These are phyloP conservation scores for Rhinoderma darwinii DNA, from an alignment of 2,113 vertebrate genomes.

Conservation along the genomic window DNA sequence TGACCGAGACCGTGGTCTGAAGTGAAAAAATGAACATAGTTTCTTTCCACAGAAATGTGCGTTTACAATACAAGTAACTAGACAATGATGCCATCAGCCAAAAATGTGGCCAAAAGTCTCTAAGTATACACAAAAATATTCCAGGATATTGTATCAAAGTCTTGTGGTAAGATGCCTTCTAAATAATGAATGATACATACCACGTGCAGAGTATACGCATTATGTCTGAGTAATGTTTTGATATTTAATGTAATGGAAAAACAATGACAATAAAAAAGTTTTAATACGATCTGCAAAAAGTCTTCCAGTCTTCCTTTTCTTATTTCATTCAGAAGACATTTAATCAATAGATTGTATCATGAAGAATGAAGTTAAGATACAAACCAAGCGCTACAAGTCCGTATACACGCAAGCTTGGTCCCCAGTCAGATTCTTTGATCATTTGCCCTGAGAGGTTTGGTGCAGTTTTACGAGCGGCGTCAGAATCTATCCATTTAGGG, in stretches of 20 bases:
- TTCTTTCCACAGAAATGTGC: slow-evolving; percentile 16
- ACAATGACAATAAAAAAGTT: too few relatives aligned
- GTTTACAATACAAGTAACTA: not conserved
- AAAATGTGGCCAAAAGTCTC: slow-evolving; percentile 23
- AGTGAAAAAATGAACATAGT: not conserved
- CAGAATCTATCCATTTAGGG: too few relatives aligned
- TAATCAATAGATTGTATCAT: too few relatives aligned
- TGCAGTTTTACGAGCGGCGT: too few relatives aligned
- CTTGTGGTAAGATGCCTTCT: slow-evolving; percentile 35
- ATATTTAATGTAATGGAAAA: not conserved
- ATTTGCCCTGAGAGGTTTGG: too few relatives aligned
- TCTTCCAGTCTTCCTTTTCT: too few relatives aligned
- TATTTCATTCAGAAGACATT: too few relatives aligned
- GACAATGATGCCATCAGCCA: slow-evolving; percentile 27
- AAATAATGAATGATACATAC: slow-evolving; percentile 30
- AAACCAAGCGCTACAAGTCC: too few relatives aligned
- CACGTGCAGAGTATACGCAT: slow-evolving; percentile 6
- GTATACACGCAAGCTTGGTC: too few relatives aligned
- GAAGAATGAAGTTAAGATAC: too few relatives aligned
- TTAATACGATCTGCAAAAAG: too few relatives aligned
- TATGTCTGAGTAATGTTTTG: slow-evolving; percentile 26
- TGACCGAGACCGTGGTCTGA: slow-evolving; percentile 91
- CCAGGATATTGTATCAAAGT: slow-evolving; percentile 37
- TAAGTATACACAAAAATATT: not conserved
- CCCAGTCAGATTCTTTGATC: too few relatives aligned